Evolutionary conservation across 2,888 invertebrate species (phyloP).

Genomic region (Abscondita cerata): DNA sequence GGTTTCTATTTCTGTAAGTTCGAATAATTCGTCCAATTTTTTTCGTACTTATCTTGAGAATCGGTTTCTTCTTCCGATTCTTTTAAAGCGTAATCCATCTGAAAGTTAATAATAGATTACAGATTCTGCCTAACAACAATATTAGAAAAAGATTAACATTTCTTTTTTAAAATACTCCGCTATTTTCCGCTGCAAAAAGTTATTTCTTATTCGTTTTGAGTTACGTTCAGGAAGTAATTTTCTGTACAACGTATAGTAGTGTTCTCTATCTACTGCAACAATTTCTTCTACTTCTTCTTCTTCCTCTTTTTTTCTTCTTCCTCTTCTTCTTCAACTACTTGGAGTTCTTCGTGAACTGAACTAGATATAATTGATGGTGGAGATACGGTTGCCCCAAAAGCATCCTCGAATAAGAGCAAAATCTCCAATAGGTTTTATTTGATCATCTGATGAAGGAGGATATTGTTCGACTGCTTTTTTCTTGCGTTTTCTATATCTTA

Average conservation of each 20-base stretch:
- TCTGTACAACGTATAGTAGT: constrained; percentile 32
- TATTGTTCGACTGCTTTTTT: too few species aligned
- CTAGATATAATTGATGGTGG: too few species aligned
- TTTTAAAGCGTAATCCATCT: constrained; percentile 52
- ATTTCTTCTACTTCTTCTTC: constrained; percentile 30
- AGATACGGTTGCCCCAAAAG: too few species aligned
- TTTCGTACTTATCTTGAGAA: constrained; percentile 47
- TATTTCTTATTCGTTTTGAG: constrained; percentile 43
- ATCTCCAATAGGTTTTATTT: too few species aligned
- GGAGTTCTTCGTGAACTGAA: too few species aligned
- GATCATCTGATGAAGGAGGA: too few species aligned
- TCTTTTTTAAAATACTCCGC: constrained; percentile 51
- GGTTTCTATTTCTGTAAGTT: constrained; percentile 38
- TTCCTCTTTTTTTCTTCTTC: constrained; percentile 34
- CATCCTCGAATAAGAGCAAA: too few species aligned
- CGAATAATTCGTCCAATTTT: constrained; percentile 45
- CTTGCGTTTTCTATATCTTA: too few species aligned
- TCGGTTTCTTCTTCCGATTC: constrained; percentile 47
- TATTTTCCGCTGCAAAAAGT: constrained; percentile 52
- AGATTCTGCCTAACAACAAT: too few species aligned
- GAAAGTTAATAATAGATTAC: too few species aligned
- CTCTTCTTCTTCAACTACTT: constrained; percentile 10
- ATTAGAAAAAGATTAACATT: too few species aligned
- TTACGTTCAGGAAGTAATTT: constrained; percentile 31
- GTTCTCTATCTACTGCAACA: constrained; percentile 36